These are phyloP conservation scores for Alligator sinensis DNA, from an alignment of 2,113 vertebrate species.

Conservation along the genomic window DNA sequence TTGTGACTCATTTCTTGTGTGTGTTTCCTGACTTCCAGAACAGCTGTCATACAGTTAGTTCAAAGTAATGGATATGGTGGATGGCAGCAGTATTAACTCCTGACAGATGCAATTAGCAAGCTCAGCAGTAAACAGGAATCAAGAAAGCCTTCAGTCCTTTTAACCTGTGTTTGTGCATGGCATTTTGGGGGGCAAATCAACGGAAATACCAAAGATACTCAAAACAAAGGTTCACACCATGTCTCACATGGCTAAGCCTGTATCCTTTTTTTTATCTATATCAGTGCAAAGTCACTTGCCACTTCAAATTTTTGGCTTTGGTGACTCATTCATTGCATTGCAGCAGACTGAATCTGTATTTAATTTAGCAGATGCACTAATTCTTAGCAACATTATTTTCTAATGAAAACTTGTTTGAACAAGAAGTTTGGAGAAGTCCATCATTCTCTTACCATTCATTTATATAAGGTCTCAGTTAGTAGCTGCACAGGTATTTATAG, in stretches of 20 bases:
- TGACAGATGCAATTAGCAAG: background rate
- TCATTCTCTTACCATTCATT: background rate
- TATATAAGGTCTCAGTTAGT: background rate
- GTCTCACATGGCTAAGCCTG: background rate
- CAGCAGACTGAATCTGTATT: background rate
- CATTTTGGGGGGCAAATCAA: background rate
- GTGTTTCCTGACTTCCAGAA: background rate
- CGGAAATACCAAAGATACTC: background rate
- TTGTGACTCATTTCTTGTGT: background rate
- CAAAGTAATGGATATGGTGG: background rate
- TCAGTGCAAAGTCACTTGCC: background rate
- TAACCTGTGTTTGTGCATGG: background rate
- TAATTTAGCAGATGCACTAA: background rate
- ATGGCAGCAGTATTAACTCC: background rate
- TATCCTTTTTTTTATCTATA: background rate
- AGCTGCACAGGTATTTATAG: too few relatives aligned
- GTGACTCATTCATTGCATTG: background rate
- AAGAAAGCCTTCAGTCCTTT: background rate
- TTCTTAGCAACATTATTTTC: too few relatives aligned
- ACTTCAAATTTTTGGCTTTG: background rate
- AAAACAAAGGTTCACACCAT: background rate
- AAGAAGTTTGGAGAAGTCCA: background rate
- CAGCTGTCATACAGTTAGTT: background rate
- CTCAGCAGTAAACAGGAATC: background rate
- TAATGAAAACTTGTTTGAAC: background rate